Evolutionary conservation across 1,140 invertebrate species (phyloP).

Genomic region (Leptopilina boulardi): DNA sequence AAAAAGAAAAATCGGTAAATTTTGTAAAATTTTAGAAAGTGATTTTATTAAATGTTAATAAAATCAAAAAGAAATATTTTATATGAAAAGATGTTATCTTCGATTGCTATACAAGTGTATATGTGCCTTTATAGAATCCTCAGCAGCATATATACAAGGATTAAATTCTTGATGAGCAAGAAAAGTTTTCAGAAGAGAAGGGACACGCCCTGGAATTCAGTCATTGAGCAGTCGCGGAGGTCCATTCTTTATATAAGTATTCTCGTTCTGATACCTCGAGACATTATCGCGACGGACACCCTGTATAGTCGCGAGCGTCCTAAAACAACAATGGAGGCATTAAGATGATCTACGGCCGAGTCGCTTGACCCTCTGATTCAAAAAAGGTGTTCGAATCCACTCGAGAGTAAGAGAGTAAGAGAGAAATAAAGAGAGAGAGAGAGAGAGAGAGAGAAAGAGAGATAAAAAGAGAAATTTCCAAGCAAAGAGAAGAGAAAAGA

Average conservation of each 20-base stretch:
- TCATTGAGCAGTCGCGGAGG: conserved; percentile 46
- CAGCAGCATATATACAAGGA: background rate
- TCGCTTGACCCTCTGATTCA: conserved; percentile 75
- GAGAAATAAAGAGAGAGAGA: conserved; percentile 50
- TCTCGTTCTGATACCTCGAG: conserved; percentile 58
- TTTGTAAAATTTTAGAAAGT: no score
- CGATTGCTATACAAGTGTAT: background rate
- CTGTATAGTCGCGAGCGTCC: conserved; percentile 70
- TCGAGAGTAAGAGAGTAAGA: conserved; percentile 56
- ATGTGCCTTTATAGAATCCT: background rate
- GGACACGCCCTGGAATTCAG: conserved; percentile 54
- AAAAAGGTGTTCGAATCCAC: conserved; percentile 75
- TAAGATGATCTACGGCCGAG: conserved; percentile 75
- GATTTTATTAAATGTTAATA: no score
- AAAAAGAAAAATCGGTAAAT: no score
- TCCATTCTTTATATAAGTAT: conserved; percentile 33
- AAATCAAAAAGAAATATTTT: background rate
- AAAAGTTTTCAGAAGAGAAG: conserved; percentile 19
- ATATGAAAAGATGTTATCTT: background rate
- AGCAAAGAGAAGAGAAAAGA: conserved; percentile 46
- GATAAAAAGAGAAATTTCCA: conserved; percentile 45
- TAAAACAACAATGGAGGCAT: conserved; percentile 76
- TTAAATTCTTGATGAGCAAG: conserved; percentile 33
- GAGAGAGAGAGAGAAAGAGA: conserved; percentile 42
- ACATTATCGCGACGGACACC: conserved; percentile 68